These are phyloP conservation scores for Rhinichthys klamathensis DNA, from an alignment of 2,113 vertebrate species.

Conservation along the genomic window DNA sequence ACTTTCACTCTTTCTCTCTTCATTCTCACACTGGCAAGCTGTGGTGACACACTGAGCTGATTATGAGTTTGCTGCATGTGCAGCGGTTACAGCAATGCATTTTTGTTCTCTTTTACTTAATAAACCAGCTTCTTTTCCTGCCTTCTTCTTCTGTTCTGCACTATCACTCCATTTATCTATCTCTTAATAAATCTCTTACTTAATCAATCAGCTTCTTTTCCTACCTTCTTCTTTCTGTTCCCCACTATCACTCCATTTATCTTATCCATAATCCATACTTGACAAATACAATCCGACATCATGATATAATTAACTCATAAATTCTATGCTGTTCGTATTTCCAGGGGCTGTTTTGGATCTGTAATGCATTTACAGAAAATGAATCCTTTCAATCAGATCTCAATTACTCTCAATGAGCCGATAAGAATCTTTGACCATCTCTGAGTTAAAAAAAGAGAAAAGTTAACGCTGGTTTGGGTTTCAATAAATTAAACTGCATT, in stretches of 20 bases:
- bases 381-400: constrained; percentile 5
- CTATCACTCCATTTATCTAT: constrained; percentile 1
- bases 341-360: background rate
- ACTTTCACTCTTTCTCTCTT: constrained; percentile 9
- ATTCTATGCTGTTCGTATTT: background rate
- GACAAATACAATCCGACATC: background rate
- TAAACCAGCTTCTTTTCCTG: background rate
- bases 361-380: constrained; percentile 20
- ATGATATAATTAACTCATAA: constrained; percentile 11
- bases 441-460: constrained; percentile 5
- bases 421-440: background rate
- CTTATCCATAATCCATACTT: background rate
- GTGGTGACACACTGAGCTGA: constrained; percentile 40
- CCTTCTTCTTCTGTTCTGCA: background rate
- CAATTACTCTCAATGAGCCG: background rate
- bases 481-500: background rate
- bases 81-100: constrained; percentile 17
- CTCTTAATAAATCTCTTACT: too few relatives aligned
- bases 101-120: background rate
- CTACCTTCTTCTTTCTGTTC: background rate
- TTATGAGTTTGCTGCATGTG: constrained; percentile 33
- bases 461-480: background rate
- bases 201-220: background rate
- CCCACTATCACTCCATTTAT: constrained; percentile 6
- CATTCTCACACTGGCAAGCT: constrained; percentile 11